Evolutionary conservation across 2,797 vertebrate species (phyloP).

Genomic region (Molothrus ater): DNA sequence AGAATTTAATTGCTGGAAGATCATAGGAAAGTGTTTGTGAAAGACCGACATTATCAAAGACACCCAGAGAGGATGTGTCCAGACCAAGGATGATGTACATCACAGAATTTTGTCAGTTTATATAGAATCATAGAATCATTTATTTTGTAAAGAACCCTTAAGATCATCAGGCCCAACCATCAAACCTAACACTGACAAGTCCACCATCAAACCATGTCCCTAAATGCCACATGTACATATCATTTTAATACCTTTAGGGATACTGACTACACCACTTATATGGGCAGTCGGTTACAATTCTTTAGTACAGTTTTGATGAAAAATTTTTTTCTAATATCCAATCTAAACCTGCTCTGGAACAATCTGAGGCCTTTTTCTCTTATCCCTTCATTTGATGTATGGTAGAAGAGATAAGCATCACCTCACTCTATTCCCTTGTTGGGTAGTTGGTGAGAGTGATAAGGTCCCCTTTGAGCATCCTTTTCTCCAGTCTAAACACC

Average conservation of each 20-base stretch:
- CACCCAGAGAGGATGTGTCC: not conserved
- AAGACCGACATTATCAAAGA: not conserved
- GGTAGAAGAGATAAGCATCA: not conserved
- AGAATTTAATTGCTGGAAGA: not conserved
- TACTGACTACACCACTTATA: not conserved
- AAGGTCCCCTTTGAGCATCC: not conserved
- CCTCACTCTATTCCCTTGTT: accelerated
- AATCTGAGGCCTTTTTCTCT: not conserved
- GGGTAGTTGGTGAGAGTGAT: not conserved
- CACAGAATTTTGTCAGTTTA: not conserved
- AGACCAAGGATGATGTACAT: not conserved
- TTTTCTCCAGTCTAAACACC: not conserved
- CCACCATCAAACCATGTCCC: not conserved
- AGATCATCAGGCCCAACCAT: not conserved
- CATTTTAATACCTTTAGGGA: not conserved
- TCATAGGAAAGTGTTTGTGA: not conserved
- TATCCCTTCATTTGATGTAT: not conserved
- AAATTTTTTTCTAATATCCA: not conserved
- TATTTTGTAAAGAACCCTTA: not conserved
- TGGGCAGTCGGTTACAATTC: accelerated
- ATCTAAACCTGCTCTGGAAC: not conserved
- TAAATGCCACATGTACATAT: not conserved
- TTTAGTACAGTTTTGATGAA: not conserved
- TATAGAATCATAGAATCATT: not conserved
- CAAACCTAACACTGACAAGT: not conserved